Conservation (phyloP, 2,113 vertebrate genomes). For the Dendrocopos noguchii region DNA sequence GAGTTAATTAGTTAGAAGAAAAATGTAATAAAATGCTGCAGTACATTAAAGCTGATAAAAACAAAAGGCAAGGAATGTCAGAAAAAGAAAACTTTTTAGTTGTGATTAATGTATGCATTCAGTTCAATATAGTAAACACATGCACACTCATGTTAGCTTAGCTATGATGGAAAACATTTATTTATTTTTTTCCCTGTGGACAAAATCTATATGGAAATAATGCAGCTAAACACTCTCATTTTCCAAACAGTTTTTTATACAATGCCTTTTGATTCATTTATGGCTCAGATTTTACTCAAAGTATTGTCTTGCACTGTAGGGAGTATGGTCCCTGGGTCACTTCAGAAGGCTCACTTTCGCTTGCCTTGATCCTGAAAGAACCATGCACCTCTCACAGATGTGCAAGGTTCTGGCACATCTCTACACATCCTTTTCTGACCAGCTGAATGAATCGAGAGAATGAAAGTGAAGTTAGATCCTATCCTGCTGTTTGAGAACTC, state of each 20-base stretch:
- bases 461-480: background rate
- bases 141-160: background rate
- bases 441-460: background rate
- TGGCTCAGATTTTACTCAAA: background rate
- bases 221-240: background rate
- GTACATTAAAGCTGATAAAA: background rate
- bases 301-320: background rate
- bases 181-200: background rate
- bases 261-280: background rate
- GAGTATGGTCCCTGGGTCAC: fast-evolving
- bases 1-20: background rate
- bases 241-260: background rate
- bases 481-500: background rate
- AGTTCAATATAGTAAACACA: background rate
- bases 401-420: background rate
- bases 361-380: background rate
- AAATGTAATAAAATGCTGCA: background rate
- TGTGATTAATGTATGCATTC: background rate
- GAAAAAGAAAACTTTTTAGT: background rate
- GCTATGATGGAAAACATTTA: background rate
- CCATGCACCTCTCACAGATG: background rate
- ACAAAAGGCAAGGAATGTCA: background rate
- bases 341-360: background rate
- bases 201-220: background rate
- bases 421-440: background rate